Evolutionary conservation across 2,797 vertebrate species (phyloP), one percentile per base, ranked within the genome.

Genomic region (Helostoma temminkii): DNA sequence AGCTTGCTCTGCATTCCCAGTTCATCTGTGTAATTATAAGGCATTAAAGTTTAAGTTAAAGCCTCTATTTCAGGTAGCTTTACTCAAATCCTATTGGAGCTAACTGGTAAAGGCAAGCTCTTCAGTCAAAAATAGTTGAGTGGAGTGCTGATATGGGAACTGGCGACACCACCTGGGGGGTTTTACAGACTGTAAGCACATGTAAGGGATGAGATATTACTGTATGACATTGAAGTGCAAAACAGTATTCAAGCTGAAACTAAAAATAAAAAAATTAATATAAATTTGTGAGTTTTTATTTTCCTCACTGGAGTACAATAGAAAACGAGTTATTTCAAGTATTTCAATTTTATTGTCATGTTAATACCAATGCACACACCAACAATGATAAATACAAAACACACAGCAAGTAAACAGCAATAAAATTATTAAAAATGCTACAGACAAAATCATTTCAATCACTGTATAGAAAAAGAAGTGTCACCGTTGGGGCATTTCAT

Each of bases 101-200:
- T 43, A 52, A 36, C 64, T 46, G 74, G 49, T 75, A 65, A 58
- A 81, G 54, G 25, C 8, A 10, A 58, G 74, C 43, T 74, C 41
- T 65, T 56, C 22, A 42, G 56, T 58, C 34, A 50, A 9, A 71
- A 62, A 70, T 46, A 79, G 50, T 48, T 6, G 36, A 11, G 5
- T 5, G 26, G 19, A 1, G 2, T 9, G 56, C n/a, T 39, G 18
- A 11, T 45, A 5, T 25, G 39, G 41, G 2, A 14, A 66, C 58
- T 64, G 21, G 80, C 70, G 79, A 71, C 88, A 64, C 25, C 87
- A 78, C 1, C 66, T 85, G 88, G 88, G 3, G 25, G 60, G 19
- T 7, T 59, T 24, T 5, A n/a, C n/a, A 34, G 9, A 41, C 36
- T 14, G 34, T n/a, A n/a, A 11, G 30, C 30, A 30, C 30, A 9